Evolutionary conservation across 2,797 vertebrate species (phyloP), one percentile per base, ranked within the genome.

Genomic region (Anableps anableps): DNA sequence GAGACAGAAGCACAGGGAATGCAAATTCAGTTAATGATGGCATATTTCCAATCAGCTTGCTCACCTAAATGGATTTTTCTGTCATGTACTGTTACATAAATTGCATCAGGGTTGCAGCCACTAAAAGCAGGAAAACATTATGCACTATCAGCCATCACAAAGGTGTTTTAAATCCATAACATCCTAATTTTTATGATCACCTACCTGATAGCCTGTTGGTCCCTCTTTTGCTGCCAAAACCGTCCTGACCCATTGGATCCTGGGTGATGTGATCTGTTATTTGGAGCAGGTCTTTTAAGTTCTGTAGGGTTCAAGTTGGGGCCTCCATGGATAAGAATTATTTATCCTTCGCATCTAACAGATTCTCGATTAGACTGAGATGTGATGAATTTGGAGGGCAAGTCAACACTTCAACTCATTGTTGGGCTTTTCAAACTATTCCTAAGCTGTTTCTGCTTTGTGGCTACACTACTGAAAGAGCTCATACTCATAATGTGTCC

Each of bases 1-100:
- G 14, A 55, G 14, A 53, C 6, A 55, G 23, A 55, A 51, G 48
- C 72, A 53, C 72, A 38, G 21, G 34, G 72, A 36, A 74, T 74
- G 48, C 21, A 14, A 74, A 51, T 38, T 41, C 26, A 53, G 50
- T 41, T 38, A 38, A 36, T 14, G 17, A 36, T 53, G 29, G 19
- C 48, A 51, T 43, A 74, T 36, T 74, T 51, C 48, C 34, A 36
- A 51, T 74, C 23, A 74, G 50, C 36, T 74, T 41, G 5, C 34
- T 74, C 72, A n/a, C 50, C 72, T 74, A 38, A 74, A 74, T 53
- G 1, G 48, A 74, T 26, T 55, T 74, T 74, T 74, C 19, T 74
- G 31, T 53, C 48, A 36, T 74, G 50, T 53, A 53, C 34, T 45
- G n/a, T 71, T 45, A 71, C 68, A 71, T 71, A 47, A 71, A 71